Evolutionary conservation across 2,113 vertebrate genomes (phyloP).

Genomic region (Syrmaticus mikado): DNA sequence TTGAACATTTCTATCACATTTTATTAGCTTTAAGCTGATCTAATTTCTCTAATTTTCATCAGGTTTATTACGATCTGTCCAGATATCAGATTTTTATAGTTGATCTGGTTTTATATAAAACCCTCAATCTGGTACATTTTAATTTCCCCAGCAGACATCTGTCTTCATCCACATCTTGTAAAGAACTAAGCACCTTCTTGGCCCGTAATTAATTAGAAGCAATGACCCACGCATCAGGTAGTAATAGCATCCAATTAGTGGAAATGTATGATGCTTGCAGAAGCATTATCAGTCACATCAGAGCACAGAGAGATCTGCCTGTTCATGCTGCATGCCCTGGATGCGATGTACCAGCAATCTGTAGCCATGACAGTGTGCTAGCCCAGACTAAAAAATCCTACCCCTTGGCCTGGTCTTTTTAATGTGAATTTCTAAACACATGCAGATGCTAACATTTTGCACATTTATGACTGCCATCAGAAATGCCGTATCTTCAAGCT

Average conservation of each 20-base stretch:
- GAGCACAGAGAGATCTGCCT: not conserved
- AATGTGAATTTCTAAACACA: not conserved
- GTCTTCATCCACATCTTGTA: not conserved
- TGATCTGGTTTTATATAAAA: conserved; percentile 20
- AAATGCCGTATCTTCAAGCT: not conserved
- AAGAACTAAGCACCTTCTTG: conserved; percentile 18
- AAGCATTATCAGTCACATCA: not conserved
- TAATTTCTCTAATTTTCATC: conserved; percentile 33
- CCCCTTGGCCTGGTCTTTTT: not conserved
- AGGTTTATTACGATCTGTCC: not conserved
- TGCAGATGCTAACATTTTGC: not conserved
- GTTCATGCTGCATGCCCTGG: not conserved
- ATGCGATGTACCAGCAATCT: not conserved
- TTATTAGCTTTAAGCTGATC: conserved; percentile 30
- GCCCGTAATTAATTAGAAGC: conserved; percentile 52
- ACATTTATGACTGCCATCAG: not conserved
- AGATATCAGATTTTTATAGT: not conserved
- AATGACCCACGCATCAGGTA: conserved; percentile 6
- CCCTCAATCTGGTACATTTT: not conserved
- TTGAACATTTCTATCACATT: conserved; percentile 28
- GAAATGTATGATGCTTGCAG: not conserved
- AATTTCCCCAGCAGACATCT: conserved; percentile 27
- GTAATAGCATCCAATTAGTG: conserved; percentile 31
- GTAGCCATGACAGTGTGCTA: not conserved
- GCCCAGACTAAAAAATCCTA: not conserved